Conservation (phyloP, 2,888 invertebrate species). For the Amblyjoppa fuscipennis region DNA sequence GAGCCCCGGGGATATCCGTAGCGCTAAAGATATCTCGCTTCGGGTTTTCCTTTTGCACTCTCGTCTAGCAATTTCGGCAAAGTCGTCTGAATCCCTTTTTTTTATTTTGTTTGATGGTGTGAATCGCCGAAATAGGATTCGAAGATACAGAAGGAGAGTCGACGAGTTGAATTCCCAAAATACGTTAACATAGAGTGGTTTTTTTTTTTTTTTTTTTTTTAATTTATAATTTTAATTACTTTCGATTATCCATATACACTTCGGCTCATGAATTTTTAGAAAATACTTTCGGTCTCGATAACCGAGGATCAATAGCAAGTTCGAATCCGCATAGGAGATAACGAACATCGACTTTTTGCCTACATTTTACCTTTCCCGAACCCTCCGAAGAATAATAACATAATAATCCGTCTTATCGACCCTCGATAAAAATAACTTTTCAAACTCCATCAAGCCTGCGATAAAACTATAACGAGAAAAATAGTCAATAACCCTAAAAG, state of each 20-base stretch:
- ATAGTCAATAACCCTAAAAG: not conserved
- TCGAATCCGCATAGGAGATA: too few species aligned
- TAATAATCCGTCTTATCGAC: not conserved
- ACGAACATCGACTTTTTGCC: too few species aligned
- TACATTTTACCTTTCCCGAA: too few species aligned
- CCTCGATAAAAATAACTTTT: not conserved
- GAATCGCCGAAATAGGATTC: not conserved
- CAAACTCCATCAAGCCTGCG: not conserved
- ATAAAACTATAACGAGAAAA: not conserved
- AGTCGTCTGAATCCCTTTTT: conserved; percentile 7
- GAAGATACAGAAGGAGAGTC: not conserved
- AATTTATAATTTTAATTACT: not conserved
- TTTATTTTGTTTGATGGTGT: not conserved
- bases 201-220: not conserved
- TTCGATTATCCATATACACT: too few species aligned
- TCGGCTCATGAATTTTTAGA: too few species aligned
- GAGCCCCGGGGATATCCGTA: conserved; percentile 10
- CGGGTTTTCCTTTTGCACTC: not conserved
- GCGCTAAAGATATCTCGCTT: conserved; percentile 15
- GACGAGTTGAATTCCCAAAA: not conserved
- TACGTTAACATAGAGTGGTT: not conserved
- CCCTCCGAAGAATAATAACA: not conserved
- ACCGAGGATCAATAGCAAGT: too few species aligned
- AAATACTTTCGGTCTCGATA: too few species aligned
- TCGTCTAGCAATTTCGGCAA: not conserved